Evolutionary conservation across 23 tunicate species (phyloP).

Genomic region (Aplidium turbinatum): DNA sequence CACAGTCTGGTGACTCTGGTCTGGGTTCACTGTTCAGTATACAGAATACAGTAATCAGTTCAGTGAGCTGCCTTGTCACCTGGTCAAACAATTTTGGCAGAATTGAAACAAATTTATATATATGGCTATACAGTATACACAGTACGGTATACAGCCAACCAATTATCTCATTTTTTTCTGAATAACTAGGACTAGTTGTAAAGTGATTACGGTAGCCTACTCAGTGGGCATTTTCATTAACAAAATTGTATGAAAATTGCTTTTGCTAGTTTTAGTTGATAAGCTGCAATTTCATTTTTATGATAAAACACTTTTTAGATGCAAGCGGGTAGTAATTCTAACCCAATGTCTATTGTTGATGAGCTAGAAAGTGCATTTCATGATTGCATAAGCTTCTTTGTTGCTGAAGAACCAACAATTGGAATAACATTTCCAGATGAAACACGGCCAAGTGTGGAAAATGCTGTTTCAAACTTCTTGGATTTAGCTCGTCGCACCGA

Average conservation of each 20-base stretch:
- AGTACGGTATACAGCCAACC: too few relatives aligned
- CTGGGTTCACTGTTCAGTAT: too few relatives aligned
- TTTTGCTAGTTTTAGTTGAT: not conserved
- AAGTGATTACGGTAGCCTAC: too few relatives aligned
- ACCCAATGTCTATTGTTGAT: constrained; percentile 22
- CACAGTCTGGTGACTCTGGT: too few relatives aligned
- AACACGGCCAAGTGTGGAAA: constrained; percentile 51
- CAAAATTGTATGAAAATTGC: not conserved
- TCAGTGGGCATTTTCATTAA: too few relatives aligned
- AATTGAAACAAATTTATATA: too few relatives aligned
- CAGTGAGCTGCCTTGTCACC: too few relatives aligned
- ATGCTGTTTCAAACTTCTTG: constrained; percentile 39
- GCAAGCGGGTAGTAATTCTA: not conserved
- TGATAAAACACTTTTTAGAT: not conserved
- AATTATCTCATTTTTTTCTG: too few relatives aligned
- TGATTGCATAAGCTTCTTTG: constrained; percentile 45
- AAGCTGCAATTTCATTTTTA: not conserved
- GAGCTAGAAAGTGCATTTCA: constrained; percentile 58
- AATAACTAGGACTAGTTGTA: too few relatives aligned
- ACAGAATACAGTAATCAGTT: too few relatives aligned
- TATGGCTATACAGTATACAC: too few relatives aligned
- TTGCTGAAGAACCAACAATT: constrained; percentile 31
- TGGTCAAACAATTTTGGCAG: too few relatives aligned
- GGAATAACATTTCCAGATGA: constrained; percentile 49
- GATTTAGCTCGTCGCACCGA: constrained; percentile 67